Evolutionary conservation across 2,888 invertebrate species (phyloP).

Genomic region (Cryptops parisi): DNA sequence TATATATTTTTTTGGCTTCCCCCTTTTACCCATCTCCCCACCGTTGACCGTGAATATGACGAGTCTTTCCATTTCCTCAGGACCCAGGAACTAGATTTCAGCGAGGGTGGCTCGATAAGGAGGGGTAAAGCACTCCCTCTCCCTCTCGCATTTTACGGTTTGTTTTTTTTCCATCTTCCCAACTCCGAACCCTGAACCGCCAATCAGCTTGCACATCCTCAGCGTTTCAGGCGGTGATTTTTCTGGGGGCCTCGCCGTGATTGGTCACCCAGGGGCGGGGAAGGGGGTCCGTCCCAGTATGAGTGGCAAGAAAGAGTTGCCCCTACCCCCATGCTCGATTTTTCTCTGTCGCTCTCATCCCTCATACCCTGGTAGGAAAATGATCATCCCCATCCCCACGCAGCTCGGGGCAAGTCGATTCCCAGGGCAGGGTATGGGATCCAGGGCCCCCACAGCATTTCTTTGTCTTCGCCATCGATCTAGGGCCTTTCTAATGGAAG

Average conservation of each 20-base stretch:
- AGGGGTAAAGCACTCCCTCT: too few relatives aligned
- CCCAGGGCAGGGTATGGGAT: constrained; percentile 5
- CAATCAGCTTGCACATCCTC: not conserved
- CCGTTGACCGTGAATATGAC: too few relatives aligned
- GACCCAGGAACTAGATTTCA: too few relatives aligned
- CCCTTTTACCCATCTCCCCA: too few relatives aligned
- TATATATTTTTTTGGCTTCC: too few relatives aligned
- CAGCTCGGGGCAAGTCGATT: constrained; percentile 10
- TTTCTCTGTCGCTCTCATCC: too few relatives aligned
- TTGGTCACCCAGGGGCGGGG: not conserved
- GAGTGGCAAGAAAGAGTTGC: not conserved
- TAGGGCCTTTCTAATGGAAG: not conserved
- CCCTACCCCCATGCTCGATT: too few relatives aligned
- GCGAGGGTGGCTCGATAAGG: too few relatives aligned
- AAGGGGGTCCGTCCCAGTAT: not conserved
- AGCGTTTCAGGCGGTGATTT: not conserved
- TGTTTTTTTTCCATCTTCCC: too few relatives aligned
- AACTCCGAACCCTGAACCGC: not conserved
- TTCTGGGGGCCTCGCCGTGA: not conserved
- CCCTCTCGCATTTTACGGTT: too few relatives aligned
- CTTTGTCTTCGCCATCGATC: constrained; percentile 3
- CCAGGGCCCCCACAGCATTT: not conserved
- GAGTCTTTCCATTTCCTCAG: too few relatives aligned
- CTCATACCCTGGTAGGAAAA: constrained; percentile 11
- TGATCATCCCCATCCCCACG: constrained; percentile 12